A percentile compares a stretch with the other conserved stretches of the same genome.
phyloP scores from a whole-genome alignment of 1,140 invertebrate genomes.

The Xylocopa sonorina region DNA sequence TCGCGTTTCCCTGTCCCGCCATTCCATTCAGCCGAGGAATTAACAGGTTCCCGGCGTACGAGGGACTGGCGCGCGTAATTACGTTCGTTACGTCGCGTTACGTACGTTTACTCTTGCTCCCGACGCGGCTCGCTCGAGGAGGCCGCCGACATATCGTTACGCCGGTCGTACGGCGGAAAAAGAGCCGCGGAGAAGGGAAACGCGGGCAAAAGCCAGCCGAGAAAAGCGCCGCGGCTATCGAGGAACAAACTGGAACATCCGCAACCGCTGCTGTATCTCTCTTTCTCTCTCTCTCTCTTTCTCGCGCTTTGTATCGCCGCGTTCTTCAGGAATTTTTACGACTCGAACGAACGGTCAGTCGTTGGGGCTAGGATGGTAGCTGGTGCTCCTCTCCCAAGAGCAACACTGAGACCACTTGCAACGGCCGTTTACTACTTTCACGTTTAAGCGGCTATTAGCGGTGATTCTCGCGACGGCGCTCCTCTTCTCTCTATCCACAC shows the following conservation, averaged over 20 bases:
- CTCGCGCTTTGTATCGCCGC: slow-evolving; percentile 53
- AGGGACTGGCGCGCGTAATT: slow-evolving; percentile 52
- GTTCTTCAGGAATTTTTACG: slow-evolving; percentile 64
- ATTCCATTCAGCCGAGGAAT: slow-evolving; percentile 27
- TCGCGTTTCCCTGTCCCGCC: too few relatives aligned
- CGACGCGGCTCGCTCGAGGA: too few relatives aligned
- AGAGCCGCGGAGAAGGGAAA: neutral
- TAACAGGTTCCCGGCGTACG: slow-evolving; percentile 60
- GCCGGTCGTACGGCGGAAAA: slow-evolving; percentile 44
- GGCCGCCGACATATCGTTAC: slow-evolving; percentile 36
- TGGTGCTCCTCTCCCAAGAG: neutral
- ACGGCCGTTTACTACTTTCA: slow-evolving; percentile 61
- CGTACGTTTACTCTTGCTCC: slow-evolving; percentile 53
- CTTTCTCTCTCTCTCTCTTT: too few relatives aligned
- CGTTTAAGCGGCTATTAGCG: slow-evolving; percentile 64
- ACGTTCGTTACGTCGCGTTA: slow-evolving; percentile 65
- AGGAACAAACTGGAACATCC: slow-evolving; percentile 41
- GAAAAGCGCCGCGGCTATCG: slow-evolving; percentile 1
- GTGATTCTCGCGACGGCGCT: slow-evolving; percentile 58
- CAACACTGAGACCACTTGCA: slow-evolving; percentile 35
- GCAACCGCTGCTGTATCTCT: slow-evolving; percentile 35
- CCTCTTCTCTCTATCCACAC: neutral
- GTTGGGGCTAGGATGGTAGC: slow-evolving; percentile 47
- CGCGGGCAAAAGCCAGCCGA: neutral
- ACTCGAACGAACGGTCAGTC: slow-evolving; percentile 37